Evolutionary conservation across 2,113 vertebrate genomes (phyloP).

Genomic region (Silurus asotus): DNA sequence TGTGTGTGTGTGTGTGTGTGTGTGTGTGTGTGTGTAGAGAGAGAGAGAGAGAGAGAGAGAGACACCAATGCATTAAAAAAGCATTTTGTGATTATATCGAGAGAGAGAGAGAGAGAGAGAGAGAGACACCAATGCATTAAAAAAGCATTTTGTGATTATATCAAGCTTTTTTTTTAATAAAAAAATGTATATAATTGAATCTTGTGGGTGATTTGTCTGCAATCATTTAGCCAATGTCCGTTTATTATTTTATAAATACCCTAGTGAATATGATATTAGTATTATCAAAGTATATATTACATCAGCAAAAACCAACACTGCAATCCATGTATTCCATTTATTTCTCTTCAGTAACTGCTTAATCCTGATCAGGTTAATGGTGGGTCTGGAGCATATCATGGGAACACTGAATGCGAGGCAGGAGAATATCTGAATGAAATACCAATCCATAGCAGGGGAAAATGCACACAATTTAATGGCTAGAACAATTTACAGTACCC

Average conservation of each 20-base stretch:
- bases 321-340: neutral
- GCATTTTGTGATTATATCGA: neutral
- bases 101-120: neutral
- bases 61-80: neutral
- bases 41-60: no score
- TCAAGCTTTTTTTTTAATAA: neutral
- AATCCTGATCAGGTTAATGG: neutral
- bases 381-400: neutral
- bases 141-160: neutral
- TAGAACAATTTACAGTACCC: neutral
- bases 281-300: neutral
- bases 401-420: neutral
- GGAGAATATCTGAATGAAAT: neutral
- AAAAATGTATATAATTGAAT: neutral
- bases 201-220: neutral
- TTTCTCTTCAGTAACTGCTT: neutral
- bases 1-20: conserved; percentile 40
- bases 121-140: neutral
- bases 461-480: neutral
- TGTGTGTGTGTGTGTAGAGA: no score
- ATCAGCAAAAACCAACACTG: neutral
- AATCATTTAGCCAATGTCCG: neutral
- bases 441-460: neutral
- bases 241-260: no score
- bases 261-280: neutral